These are phyloP conservation scores for Morpho deidamia DNA, from an alignment of 2,888 invertebrate genomes.

Conservation along the genomic window DNA sequence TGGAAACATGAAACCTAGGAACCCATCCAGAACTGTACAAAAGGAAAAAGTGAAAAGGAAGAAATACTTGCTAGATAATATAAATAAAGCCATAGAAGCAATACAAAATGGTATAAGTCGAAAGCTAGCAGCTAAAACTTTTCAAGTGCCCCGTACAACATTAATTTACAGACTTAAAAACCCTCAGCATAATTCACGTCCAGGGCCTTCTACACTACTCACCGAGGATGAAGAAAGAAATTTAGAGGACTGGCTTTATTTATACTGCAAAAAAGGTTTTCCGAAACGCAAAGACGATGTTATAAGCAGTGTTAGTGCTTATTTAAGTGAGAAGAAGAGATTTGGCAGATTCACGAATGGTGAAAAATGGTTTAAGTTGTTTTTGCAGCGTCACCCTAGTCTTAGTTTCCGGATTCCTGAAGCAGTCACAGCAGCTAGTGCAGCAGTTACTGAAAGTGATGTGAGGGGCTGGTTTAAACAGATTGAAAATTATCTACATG, in stretches of 20 bases:
- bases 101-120: constrained; percentile 14
- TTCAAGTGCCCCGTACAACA: constrained; percentile 16
- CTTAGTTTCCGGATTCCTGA: constrained; percentile 24
- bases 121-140: constrained; percentile 18
- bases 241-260: constrained; percentile 35
- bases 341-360: constrained; percentile 26
- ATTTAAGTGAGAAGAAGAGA: constrained; percentile 19
- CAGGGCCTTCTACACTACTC: constrained; percentile 20
- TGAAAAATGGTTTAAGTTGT: constrained; percentile 31
- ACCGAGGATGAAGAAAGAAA: constrained; percentile 31
- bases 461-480: constrained; percentile 28
- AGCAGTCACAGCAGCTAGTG: constrained; percentile 28
- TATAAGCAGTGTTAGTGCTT: constrained; percentile 31
- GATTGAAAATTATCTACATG: constrained; percentile 27
- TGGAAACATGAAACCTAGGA: too few species aligned
- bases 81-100: not conserved
- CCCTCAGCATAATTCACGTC: constrained; percentile 7
- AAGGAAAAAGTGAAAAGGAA: too few species aligned
- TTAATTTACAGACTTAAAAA: constrained; percentile 17
- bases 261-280: constrained; percentile 35
- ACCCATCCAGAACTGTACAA: too few species aligned
- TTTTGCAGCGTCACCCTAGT: constrained; percentile 25
- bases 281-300: constrained; percentile 31
- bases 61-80: too few species aligned
- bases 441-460: constrained; percentile 25